phyloP scores from a whole-genome alignment of 2,888 invertebrate species.

The Dicycla oo region DNA sequence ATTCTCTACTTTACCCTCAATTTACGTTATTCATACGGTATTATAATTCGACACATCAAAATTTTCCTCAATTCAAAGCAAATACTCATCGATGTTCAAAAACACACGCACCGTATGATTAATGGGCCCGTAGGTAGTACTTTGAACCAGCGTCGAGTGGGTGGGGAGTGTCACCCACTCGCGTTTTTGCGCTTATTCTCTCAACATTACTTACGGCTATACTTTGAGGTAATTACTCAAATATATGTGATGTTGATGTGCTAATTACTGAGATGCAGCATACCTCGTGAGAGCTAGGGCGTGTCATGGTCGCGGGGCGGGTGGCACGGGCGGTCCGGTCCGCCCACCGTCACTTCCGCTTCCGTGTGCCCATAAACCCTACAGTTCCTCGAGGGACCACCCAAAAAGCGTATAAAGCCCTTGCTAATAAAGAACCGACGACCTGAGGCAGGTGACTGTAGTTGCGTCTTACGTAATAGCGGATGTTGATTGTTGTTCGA shows the following conservation, averaged over 20 bases:
- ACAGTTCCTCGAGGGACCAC: slow-evolving; percentile 54
- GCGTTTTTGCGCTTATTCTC: slow-evolving; percentile 47
- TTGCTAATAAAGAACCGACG: not conserved
- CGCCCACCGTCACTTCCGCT: slow-evolving; percentile 89
- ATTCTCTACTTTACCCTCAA: not conserved
- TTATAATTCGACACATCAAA: not conserved
- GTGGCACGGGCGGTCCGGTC: slow-evolving; percentile 85
- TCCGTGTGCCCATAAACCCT: slow-evolving; percentile 79
- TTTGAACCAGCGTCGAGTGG: slow-evolving; percentile 61
- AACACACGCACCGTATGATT: slow-evolving; percentile 59
- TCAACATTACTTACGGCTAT: slow-evolving; percentile 21
- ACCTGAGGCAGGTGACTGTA: not conserved
- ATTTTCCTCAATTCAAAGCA: slow-evolving; percentile 22
- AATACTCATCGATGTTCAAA: slow-evolving; percentile 47
- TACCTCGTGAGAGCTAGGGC: slow-evolving; percentile 83
- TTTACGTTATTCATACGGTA: not conserved
- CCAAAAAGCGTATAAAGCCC: not conserved
- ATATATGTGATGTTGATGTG: slow-evolving; percentile 61
- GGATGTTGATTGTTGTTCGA: slow-evolving; percentile 11
- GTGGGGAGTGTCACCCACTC: slow-evolving; percentile 64
- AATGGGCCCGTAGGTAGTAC: slow-evolving; percentile 63
- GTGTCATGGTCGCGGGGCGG: slow-evolving; percentile 86
- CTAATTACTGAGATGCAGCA: slow-evolving; percentile 85
- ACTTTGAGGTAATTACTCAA: slow-evolving; percentile 24
- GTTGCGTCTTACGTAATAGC: slow-evolving; percentile 1